Percentiles rank a stretch among this genome's conserved stretches.
Conservation (phyloP, 2,113 vertebrate genomes). For the Prionailurus bengalensis region DNA sequence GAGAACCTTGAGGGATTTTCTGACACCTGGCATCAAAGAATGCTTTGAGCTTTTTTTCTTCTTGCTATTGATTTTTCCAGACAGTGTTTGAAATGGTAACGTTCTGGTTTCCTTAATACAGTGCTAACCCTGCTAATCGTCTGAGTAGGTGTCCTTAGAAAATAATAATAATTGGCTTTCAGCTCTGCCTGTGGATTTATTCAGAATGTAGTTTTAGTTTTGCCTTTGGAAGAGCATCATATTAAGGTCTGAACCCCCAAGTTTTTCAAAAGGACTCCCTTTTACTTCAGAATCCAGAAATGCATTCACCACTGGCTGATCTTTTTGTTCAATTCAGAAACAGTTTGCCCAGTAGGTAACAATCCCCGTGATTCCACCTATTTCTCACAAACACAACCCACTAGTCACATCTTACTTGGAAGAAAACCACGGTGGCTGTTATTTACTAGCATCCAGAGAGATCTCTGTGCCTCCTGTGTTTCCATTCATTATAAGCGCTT, state of each 20-base stretch:
- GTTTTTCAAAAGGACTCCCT: neutral
- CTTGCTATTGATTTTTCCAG: neutral
- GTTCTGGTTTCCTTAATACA: neutral
- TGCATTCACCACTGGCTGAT: neutral
- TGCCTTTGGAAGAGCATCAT: neutral
- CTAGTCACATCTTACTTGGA: neutral
- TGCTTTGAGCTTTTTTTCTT: neutral
- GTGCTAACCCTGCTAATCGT: neutral
- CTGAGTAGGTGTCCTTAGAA: conserved; percentile 11
- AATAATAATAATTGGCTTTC: neutral
- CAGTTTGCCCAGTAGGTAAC: neutral
- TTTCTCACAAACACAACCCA: neutral
- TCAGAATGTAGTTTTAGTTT: neutral
- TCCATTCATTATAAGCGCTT: neutral
- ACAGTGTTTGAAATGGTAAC: neutral
- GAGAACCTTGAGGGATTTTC: neutral
- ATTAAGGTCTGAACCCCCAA: neutral
- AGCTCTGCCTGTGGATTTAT: neutral
- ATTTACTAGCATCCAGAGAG: neutral
- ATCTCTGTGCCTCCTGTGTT: neutral
- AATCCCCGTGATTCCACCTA: neutral
- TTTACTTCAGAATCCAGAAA: conserved; percentile 16
- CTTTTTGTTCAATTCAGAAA: neutral
- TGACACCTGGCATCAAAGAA: neutral
- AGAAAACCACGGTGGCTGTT: neutral